Base-by-base conservation (phyloP, 1,140 invertebrate genomes). In the Tribolium castaneum region DNA sequence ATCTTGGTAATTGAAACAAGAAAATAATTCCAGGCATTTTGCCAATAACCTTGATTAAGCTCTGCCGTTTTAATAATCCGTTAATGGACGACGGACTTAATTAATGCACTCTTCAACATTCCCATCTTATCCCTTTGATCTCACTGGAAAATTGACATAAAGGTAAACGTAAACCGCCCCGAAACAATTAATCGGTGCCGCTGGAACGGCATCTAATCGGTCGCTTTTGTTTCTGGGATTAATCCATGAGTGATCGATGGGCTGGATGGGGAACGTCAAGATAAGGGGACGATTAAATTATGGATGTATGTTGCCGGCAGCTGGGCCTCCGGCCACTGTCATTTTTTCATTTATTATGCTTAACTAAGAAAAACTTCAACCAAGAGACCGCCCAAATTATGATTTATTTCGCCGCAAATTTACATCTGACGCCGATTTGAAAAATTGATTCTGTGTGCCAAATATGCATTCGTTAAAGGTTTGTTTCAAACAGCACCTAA, bases 281-380 rank as follows among this genome's bases (percentile, higher is more conserved):
- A 66, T 66, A 66, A 66, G 59, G 59, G 59, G 25, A 34, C 59
- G 59, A 66, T 66, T 66, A 66, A 66, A 66, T 66, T 66, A 66
- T 66, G 25, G 30, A 66, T 35, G 59, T 35, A 35, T 66, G 59
- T 66, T 66, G 59, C 30, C 22, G n/a, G 59, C 59, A 35, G 30
- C 59, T 66, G 59, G 34, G 59, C 59, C 59, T 66, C 25, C 9
- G 13, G 10, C 16, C 59, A 35, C 10, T 12, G 30, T 13, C 59
- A 35, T 66, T 34, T 66, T 34, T 34, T 66, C 25, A 35, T 66
- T 59, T 52, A 39, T 39, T 39, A 39, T 39, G 35, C 35, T 39
- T 10, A 9, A 39, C 35, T 39, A 10, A 3, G 35, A 39, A 39
- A 39, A 39, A 39, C 35, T 39, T 6, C 22, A 39, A 39, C 35